Conservation (phyloP, 2,113 vertebrate species). For the Lucifuga dentata region DNA sequence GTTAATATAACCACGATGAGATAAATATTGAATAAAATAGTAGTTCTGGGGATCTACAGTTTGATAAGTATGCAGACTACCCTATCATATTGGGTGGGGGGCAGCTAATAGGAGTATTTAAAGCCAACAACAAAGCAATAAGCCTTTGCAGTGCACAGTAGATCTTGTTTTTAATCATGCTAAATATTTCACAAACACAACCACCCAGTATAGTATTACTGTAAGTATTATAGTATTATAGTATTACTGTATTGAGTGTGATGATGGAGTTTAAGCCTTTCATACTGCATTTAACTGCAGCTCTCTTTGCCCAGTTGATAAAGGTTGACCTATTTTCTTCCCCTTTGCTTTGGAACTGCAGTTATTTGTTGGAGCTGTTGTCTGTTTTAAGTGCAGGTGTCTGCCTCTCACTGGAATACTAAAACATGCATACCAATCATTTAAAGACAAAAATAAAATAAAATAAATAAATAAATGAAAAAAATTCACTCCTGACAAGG, state of each 20-base stretch:
- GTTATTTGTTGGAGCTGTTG: slow-evolving; percentile 2
- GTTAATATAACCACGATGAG: too few species aligned
- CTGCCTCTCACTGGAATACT: slow-evolving; percentile 5
- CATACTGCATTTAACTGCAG: slow-evolving; percentile 63
- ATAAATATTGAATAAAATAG: slow-evolving; percentile 29
- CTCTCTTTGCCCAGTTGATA: slow-evolving; percentile 37
- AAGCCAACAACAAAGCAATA: slow-evolving; percentile 48
- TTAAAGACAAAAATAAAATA: too few species aligned
- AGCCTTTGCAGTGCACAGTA: too few species aligned
- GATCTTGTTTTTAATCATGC: too few species aligned
- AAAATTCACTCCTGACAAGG: slow-evolving; percentile 19
- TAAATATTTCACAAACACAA: slow-evolving; percentile 71
- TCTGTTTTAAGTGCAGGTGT: slow-evolving; percentile 5
- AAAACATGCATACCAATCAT: slow-evolving; percentile 20
- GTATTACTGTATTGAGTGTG: slow-evolving; percentile 60
- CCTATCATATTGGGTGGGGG: too few species aligned
- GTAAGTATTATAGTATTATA: too few species aligned
- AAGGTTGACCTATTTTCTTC: slow-evolving; percentile 21
- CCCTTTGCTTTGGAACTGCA: too few species aligned
- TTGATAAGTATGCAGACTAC: too few species aligned
- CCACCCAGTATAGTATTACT: slow-evolving; percentile 56
- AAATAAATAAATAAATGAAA: slow-evolving; percentile 25
- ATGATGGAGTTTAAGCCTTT: slow-evolving; percentile 60
- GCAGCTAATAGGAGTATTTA: slow-evolving; percentile 41
- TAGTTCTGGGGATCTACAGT: slow-evolving; percentile 21